These are phyloP conservation scores for Erithacus rubecula DNA, from an alignment of 2,797 vertebrate species.

Conservation along the genomic window DNA sequence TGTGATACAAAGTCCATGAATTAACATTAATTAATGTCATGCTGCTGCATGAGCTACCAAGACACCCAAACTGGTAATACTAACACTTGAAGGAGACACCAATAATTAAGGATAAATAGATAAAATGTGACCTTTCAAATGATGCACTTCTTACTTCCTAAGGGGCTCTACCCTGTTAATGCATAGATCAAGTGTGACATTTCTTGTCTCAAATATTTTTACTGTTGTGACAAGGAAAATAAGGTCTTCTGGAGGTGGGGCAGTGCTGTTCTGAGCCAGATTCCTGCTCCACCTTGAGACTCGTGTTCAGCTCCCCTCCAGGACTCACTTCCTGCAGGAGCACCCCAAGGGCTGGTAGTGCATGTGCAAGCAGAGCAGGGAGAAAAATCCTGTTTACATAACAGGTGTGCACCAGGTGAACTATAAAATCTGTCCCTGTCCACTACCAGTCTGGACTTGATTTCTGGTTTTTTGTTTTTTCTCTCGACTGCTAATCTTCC, in stretches of 20 bases:
- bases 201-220: background rate
- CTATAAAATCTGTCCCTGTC: background rate
- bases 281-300: background rate
- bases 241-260: background rate
- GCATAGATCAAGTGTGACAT: background rate
- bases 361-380: background rate
- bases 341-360: background rate
- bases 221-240: background rate
- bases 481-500: background rate
- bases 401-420: background rate
- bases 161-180: background rate
- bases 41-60: background rate
- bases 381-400: background rate
- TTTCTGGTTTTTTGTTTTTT: background rate
- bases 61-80: background rate
- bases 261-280: background rate
- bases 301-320: background rate
- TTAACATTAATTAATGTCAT: background rate
- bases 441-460: background rate
- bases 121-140: background rate
- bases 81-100: background rate
- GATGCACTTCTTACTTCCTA: background rate
- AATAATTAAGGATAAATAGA: background rate
- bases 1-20: background rate
- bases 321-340: accelerated